phyloP scores from a whole-genome alignment of 2,113 vertebrate genomes.

The Lucifuga dentata region DNA sequence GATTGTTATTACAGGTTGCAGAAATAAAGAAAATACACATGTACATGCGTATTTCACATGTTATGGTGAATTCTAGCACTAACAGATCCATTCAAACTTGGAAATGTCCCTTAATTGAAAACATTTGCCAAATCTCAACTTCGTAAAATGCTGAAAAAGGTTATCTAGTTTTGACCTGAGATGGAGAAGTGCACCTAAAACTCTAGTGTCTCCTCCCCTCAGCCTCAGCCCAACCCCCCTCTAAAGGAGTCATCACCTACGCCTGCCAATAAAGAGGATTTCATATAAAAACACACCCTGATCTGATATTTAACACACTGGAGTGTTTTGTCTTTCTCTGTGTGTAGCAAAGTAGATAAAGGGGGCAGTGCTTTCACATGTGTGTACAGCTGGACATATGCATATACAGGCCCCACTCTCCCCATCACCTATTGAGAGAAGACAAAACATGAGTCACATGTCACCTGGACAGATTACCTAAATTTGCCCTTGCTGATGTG shows the following conservation, averaged over 20 bases:
- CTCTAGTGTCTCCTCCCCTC: constrained; percentile 61
- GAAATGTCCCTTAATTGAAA: not conserved
- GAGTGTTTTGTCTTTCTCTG: constrained; percentile 24
- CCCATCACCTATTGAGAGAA: constrained; percentile 54
- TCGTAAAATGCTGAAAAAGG: not conserved
- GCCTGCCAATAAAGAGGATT: constrained; percentile 54
- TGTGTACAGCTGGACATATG: constrained; percentile 47
- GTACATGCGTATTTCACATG: too few species aligned
- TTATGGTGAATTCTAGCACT: not conserved
- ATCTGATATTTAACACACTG: constrained; percentile 57
- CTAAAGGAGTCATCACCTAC: constrained; percentile 55
- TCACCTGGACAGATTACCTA: constrained; percentile 64
- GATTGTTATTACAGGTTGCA: not conserved
- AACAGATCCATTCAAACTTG: not conserved
- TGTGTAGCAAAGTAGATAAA: constrained; percentile 42
- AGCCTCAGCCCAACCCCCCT: constrained; percentile 58
- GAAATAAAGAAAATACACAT: not conserved
- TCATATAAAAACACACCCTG: constrained; percentile 53
- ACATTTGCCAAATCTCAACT: not conserved
- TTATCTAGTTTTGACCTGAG: not conserved
- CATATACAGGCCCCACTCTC: constrained; percentile 58
- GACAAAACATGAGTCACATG: constrained; percentile 71
- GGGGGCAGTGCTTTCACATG: constrained; percentile 51
- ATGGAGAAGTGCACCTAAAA: constrained; percentile 21
- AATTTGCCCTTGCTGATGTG: constrained; percentile 53